These are phyloP conservation scores for Xiphophorus hellerii DNA, from an alignment of 2,113 vertebrate species.

Conservation along the genomic window DNA sequence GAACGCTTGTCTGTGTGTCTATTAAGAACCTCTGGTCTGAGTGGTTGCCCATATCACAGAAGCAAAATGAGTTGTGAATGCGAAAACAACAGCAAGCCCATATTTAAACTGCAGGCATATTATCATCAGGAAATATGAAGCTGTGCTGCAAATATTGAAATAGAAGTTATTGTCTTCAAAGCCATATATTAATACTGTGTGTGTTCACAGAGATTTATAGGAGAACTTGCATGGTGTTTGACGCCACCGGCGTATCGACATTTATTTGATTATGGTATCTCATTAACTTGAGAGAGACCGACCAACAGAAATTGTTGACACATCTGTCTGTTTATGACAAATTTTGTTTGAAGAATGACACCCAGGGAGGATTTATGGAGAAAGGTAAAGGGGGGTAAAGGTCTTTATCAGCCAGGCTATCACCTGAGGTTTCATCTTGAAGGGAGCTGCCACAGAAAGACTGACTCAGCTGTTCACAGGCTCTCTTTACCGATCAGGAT, in stretches of 20 bases:
- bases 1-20: not conserved
- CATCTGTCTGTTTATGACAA: not conserved
- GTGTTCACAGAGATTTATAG: not conserved
- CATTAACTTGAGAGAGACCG: not conserved
- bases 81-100: not conserved
- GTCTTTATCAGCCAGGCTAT: constrained; percentile 17
- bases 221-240: not conserved
- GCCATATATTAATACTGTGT: not conserved
- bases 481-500: not conserved
- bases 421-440: constrained; percentile 17
- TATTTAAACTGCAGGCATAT: not conserved
- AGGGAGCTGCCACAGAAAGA: not conserved
- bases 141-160: not conserved
- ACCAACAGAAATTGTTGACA: not conserved
- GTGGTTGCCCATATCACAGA: not conserved
- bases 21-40: not conserved
- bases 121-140: not conserved
- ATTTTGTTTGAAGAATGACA: not conserved
- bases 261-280: not conserved
- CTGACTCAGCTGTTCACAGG: constrained; percentile 25
- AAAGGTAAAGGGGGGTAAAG: not conserved
- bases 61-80: not conserved
- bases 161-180: not conserved
- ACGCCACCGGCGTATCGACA: not conserved
- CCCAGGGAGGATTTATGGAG: not conserved